phyloP scores from a whole-genome alignment of 2,888 invertebrate species.

The Drosophila lutescens region DNA sequence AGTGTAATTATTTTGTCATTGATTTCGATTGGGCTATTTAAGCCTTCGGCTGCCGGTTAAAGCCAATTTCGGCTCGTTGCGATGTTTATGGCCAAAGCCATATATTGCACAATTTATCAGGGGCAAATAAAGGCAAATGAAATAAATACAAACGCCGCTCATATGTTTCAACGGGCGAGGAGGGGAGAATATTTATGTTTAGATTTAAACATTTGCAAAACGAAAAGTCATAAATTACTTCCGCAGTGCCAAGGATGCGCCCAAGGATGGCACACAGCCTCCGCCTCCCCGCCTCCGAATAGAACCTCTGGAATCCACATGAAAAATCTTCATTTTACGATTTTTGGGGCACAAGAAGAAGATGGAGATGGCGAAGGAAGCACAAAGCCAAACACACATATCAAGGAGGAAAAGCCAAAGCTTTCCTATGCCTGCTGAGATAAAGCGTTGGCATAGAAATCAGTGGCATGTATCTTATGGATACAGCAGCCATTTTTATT shows the following conservation, averaged over 20 bases:
- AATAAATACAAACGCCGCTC: conserved; percentile 72
- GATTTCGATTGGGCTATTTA: conserved; percentile 52
- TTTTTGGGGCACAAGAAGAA: conserved; percentile 58
- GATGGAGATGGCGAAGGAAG: conserved; percentile 7
- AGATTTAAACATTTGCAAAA: conserved; percentile 80
- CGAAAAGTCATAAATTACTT: conserved; percentile 81
- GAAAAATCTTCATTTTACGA: conserved; percentile 81
- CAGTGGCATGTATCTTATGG: conserved; percentile 77
- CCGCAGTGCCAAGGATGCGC: conserved; percentile 72
- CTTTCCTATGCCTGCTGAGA: conserved; percentile 66
- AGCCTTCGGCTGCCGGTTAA: conserved; percentile 52
- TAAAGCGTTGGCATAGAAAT: conserved; percentile 73
- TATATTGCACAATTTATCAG: conserved; percentile 78
- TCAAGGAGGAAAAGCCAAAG: conserved; percentile 31
- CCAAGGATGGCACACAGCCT: conserved; percentile 52
- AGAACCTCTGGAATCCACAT: conserved; percentile 69
- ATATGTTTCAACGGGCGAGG: conserved; percentile 58
- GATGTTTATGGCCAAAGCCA: conserved; percentile 63
- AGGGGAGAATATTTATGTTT: conserved; percentile 71
- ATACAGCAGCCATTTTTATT: conserved; percentile 75
- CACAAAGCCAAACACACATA: conserved; percentile 49
- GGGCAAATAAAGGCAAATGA: conserved; percentile 71
- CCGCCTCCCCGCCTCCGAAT: conserved; percentile 50
- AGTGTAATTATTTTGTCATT: conserved; percentile 68
- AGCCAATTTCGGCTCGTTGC: conserved; percentile 57